Conservation (phyloP, 2,888 invertebrate species). For the Protodeltote pygarga region DNA sequence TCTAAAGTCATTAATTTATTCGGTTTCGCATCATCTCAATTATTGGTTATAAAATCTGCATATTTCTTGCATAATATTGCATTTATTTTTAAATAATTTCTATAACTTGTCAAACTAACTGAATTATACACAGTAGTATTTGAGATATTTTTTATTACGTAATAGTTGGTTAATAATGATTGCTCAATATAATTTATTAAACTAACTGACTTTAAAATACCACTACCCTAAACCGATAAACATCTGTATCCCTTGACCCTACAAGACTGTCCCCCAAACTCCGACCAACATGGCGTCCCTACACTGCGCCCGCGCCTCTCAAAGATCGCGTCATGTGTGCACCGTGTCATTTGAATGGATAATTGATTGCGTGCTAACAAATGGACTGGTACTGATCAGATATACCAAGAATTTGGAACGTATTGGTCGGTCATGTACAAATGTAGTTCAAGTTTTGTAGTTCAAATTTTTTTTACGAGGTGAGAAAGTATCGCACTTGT, state of each 20-base stretch:
- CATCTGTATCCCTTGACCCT: too few relatives aligned
- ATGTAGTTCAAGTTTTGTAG: constrained; percentile 46
- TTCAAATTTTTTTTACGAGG: background rate
- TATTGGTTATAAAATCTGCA: constrained; percentile 22
- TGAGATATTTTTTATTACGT: too few relatives aligned
- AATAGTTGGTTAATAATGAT: background rate
- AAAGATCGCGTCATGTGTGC: constrained; percentile 50
- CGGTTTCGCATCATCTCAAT: constrained; percentile 17
- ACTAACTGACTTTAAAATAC: too few relatives aligned
- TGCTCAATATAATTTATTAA: too few relatives aligned
- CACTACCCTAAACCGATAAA: too few relatives aligned
- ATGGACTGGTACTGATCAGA: constrained; percentile 47
- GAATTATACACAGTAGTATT: too few relatives aligned
- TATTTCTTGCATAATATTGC: too few relatives aligned
- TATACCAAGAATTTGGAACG: constrained; percentile 50
- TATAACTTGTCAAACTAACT: too few relatives aligned
- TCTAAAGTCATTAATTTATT: constrained; percentile 18
- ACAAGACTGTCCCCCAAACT: constrained; percentile 11
- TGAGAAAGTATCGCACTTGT: constrained; percentile 23
- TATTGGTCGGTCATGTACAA: constrained; percentile 45
- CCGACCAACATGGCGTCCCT: constrained; percentile 26
- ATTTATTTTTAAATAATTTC: constrained; percentile 5
- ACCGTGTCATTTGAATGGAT: constrained; percentile 57
- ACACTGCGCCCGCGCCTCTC: constrained; percentile 41
- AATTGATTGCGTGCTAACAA: constrained; percentile 62